These are phyloP conservation scores for Apodemus speciosus DNA, from an alignment of 2,113 vertebrate genomes.

Conservation along the genomic window DNA sequence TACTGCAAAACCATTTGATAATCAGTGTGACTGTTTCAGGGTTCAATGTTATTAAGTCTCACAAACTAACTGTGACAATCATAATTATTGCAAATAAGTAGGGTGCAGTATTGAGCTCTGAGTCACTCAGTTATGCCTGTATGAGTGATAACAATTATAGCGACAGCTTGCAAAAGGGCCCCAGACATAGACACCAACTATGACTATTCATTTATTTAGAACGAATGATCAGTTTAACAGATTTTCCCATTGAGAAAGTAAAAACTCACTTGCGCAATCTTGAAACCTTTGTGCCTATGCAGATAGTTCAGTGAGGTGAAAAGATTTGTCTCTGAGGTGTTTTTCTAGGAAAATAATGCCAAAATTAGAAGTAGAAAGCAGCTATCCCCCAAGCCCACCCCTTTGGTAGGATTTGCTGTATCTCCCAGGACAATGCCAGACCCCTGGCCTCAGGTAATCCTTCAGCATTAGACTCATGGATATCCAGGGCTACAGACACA, in stretches of 20 bases:
- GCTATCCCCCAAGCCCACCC: background rate
- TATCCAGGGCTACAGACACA: background rate
- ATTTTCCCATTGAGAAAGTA: constrained; percentile 57
- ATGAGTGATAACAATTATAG: constrained; percentile 26
- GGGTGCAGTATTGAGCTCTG: constrained; percentile 14
- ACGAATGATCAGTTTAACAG: constrained; percentile 37
- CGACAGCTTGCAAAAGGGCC: constrained; percentile 50
- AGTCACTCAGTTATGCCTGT: constrained; percentile 41
- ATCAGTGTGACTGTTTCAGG: constrained; percentile 83
- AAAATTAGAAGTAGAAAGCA: background rate
- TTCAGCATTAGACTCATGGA: background rate
- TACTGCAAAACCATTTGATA: constrained; percentile 71
- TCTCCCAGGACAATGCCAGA: background rate
- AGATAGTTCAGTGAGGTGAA: constrained; percentile 24
- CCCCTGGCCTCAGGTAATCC: background rate
- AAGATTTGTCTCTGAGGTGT: constrained; percentile 10
- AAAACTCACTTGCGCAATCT: constrained; percentile 28
- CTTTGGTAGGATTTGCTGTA: background rate
- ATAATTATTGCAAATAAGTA: constrained; percentile 73
- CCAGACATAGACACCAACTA: constrained; percentile 51
- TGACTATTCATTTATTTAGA: constrained; percentile 58
- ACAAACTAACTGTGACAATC: constrained; percentile 83
- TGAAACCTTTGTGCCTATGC: constrained; percentile 27
- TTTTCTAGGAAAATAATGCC: constrained; percentile 49
- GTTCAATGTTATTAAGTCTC: constrained; percentile 82